phyloP scores from a whole-genome alignment of 2,113 vertebrate species.

The Alaudala cheleensis region DNA sequence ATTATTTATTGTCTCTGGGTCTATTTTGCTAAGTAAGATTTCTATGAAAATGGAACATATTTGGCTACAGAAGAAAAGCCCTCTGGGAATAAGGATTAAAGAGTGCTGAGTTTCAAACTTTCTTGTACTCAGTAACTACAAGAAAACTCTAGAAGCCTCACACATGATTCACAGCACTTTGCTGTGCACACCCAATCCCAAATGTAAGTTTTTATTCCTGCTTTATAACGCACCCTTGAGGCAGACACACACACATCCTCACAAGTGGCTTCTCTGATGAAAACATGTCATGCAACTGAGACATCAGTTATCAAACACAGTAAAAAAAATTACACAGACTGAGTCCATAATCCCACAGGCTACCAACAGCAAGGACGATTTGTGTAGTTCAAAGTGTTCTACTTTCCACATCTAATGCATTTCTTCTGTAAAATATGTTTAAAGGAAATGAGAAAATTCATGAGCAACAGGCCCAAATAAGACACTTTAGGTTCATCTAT shows the following conservation, averaged over 20 bases:
- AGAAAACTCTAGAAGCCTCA: background rate
- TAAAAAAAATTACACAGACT: background rate
- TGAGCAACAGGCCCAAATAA: background rate
- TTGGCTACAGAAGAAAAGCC: background rate
- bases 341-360: conserved; percentile 4
- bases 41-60: background rate
- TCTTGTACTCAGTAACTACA: background rate
- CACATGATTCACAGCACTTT: background rate
- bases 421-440: background rate
- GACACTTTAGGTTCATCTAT: background rate
- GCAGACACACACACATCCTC: background rate
- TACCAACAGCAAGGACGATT: background rate
- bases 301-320: background rate
- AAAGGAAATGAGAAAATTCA: background rate
- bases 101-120: background rate
- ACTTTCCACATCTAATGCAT: background rate
- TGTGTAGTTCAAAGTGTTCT: background rate
- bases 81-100: background rate
- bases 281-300: background rate
- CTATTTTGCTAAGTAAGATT: background rate
- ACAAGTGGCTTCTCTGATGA: background rate
- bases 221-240: background rate
- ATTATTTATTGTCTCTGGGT: background rate
- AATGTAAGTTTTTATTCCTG: background rate
- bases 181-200: background rate